Evolutionary conservation across 2,888 invertebrate genomes (phyloP).

Genomic region (Aromia moschata): DNA sequence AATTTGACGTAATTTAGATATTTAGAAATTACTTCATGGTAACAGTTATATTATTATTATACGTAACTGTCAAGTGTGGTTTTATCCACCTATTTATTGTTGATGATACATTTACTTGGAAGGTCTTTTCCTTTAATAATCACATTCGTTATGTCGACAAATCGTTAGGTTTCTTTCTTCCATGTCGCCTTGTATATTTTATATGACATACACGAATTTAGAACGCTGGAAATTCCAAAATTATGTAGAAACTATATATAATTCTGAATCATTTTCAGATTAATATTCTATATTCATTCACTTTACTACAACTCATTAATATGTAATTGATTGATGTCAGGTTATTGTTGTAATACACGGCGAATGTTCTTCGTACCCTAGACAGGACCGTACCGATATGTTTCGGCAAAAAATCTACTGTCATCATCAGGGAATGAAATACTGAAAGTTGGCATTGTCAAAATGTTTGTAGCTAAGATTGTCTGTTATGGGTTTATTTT

Average conservation of each 20-base stretch:
- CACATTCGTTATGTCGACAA: too few relatives aligned
- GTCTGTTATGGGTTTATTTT: too few relatives aligned
- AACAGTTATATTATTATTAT: neutral
- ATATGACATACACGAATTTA: conserved; percentile 8
- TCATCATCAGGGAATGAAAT: too few relatives aligned
- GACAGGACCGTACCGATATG: neutral
- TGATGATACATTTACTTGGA: too few relatives aligned
- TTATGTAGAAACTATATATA: conserved; percentile 22
- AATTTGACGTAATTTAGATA: too few relatives aligned
- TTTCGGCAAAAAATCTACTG: too few relatives aligned
- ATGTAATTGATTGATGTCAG: conserved; percentile 16
- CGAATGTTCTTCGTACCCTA: conserved; percentile 6
- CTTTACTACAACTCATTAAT: conserved; percentile 12
- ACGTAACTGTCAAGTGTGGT: neutral
- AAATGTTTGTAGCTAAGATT: too few relatives aligned
- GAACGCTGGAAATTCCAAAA: conserved; percentile 18
- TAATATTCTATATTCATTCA: conserved; percentile 16
- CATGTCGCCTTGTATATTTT: neutral
- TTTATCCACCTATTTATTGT: too few relatives aligned
- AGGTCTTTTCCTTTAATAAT: too few relatives aligned
- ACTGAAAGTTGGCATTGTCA: too few relatives aligned
- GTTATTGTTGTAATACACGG: conserved; percentile 16
- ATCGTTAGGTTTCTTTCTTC: too few relatives aligned
- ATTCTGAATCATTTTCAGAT: conserved; percentile 21
- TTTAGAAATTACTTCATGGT: too few relatives aligned